phyloP scores from a whole-genome alignment of 2,888 invertebrate genomes.

The Lepidonotus clava region DNA sequence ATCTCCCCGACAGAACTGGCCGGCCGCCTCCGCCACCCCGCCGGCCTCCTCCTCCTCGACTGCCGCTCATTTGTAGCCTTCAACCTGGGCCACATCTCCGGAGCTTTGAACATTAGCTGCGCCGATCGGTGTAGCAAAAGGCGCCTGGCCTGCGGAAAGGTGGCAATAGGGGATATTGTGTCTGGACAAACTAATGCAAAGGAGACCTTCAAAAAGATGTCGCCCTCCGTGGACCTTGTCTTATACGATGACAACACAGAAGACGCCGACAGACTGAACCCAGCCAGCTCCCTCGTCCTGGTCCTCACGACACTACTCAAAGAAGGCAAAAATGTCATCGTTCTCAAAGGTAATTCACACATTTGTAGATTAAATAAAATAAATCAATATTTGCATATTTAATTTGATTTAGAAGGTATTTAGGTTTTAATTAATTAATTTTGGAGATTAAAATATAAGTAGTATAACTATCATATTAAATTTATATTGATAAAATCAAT shows the following conservation, averaged over 20 bases:
- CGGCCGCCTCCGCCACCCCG: slow-evolving; percentile 22
- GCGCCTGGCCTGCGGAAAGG: slow-evolving; percentile 86
- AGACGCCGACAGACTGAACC: slow-evolving; percentile 82
- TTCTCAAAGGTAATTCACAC: slow-evolving; percentile 85
- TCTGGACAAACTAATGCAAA: slow-evolving; percentile 84
- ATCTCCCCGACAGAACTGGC: slow-evolving; percentile 43
- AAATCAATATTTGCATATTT: too few species aligned
- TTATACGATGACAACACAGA: slow-evolving; percentile 87
- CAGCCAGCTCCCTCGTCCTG: slow-evolving; percentile 84
- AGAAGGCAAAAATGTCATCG: slow-evolving; percentile 85
- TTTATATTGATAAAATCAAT: too few species aligned
- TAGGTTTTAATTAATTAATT: too few species aligned
- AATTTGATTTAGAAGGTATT: too few species aligned
- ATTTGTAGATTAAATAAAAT: too few species aligned
- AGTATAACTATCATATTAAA: too few species aligned
- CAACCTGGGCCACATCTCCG: slow-evolving; percentile 86
- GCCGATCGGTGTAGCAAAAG: slow-evolving; percentile 86
- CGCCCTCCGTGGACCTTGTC: slow-evolving; percentile 82
- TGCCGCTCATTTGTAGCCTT: slow-evolving; percentile 87
- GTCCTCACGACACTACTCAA: slow-evolving; percentile 86
- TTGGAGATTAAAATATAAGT: too few species aligned
- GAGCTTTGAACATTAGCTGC: slow-evolving; percentile 86
- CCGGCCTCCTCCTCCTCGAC: slow-evolving; percentile 83
- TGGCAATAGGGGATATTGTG: slow-evolving; percentile 85
- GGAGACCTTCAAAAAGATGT: slow-evolving; percentile 81